Conservation (phyloP, 2,797 vertebrate species). For the Onychomys arenicola region DNA sequence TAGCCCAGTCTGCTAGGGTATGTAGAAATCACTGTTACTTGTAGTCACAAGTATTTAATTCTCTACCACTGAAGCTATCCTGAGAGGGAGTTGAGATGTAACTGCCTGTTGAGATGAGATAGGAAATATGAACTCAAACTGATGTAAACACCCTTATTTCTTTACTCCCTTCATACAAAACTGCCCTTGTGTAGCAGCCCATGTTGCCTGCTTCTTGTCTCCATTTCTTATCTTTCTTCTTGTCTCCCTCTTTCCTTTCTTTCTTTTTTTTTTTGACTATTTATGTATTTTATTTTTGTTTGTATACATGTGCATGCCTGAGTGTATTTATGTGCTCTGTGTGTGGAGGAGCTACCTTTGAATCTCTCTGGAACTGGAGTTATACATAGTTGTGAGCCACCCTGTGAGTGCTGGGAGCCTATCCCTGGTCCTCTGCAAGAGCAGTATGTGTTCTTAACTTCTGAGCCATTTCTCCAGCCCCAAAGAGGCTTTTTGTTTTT, state of each 20-base stretch:
- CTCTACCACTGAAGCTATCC: background rate
- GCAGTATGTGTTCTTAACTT: background rate
- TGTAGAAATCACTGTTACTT: background rate
- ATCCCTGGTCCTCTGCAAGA: background rate
- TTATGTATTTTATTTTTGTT: background rate
- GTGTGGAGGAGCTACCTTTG: background rate
- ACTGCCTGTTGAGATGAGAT: background rate
- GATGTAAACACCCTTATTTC: background rate
- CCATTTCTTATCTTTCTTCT: too few relatives aligned
- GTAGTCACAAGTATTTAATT: background rate
- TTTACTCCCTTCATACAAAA: background rate
- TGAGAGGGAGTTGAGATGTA: background rate
- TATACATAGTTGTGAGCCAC: background rate
- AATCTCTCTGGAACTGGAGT: background rate
- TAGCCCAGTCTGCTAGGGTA: background rate
- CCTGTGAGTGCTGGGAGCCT: background rate
- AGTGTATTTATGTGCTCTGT: background rate
- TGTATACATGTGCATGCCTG: background rate
- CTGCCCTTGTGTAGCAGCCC: accelerated
- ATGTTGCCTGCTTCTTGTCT: background rate
- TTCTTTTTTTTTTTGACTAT: background rate
- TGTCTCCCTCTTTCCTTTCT: background rate
- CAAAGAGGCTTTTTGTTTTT: background rate
- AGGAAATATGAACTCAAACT: background rate
- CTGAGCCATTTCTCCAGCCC: background rate